Evolutionary conservation across 2,888 invertebrate genomes (phyloP), one percentile per base, ranked within the genome.

Genomic region (Callosobruchus maculatus): DNA sequence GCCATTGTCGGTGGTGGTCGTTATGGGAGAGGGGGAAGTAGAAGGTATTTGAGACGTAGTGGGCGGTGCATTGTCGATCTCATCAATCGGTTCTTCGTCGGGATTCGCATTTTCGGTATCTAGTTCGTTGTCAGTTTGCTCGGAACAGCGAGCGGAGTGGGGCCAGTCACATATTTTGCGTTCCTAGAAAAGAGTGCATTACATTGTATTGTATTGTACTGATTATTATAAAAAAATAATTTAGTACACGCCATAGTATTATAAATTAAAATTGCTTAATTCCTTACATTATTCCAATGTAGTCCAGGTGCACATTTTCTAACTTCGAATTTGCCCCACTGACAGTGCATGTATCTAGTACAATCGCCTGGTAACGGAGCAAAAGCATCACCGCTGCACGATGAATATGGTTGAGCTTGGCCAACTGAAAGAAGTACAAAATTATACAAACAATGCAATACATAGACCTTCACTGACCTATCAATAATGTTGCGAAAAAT

Each of bases 161-260:
- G 94, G 94, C 94, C 94, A 94, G 82, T 94, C 94, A 80, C 94
- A 94, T 72, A 90, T 90, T 83, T 91, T 90, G 78, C 88, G 88
- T 9, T 90, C 90, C 89, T 92, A 80, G 18, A 49, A 21, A n/a
- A 72, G 20, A 66, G 18, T 2, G 4, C n/a, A n/a, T n/a, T n/a
- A n/a, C n/a, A n/a, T n/a, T n/a, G n/a, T n/a, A n/a, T n/a, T n/a
- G n/a, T n/a, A n/a, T n/a, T n/a, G n/a, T n/a, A n/a, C n/a, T n/a
- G n/a, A n/a, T n/a, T n/a, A n/a, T n/a, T n/a, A n/a, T n/a, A n/a
- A n/a, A n/a, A n/a, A n/a, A n/a, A n/a, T n/a, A n/a, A n/a, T n/a
- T n/a, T n/a, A n/a, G n/a, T n/a, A n/a, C n/a, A n/a, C n/a, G n/a
- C n/a, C 7, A 7, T 26, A 7, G 7, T 26, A 26, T 26, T 7